A percentile compares a stretch with the other conserved stretches of the same genome.
These are phyloP conservation scores for Ptycholaimellus sp. DNA, from an alignment of 2,888 invertebrate genomes.

Conservation along the genomic window DNA sequence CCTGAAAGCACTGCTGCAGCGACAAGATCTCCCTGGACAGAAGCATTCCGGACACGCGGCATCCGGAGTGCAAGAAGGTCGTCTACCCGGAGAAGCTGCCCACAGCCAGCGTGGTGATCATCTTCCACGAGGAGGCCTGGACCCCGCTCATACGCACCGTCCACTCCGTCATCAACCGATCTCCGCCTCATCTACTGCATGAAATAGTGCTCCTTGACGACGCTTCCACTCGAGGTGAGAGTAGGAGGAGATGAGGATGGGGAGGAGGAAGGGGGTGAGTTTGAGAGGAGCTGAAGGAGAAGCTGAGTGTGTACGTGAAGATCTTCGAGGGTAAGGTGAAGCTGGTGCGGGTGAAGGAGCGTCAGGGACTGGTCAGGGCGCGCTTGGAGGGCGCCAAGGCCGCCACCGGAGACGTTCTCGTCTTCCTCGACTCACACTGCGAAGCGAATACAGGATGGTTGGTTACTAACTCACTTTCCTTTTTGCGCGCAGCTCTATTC, in stretches of 20 bases:
- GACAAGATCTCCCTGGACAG: slow-evolving; percentile 32
- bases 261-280: slow-evolving; percentile 7
- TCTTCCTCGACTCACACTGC: slow-evolving; percentile 71
- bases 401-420: slow-evolving; percentile 49
- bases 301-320: slow-evolving; percentile 50
- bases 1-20: slow-evolving; percentile 20
- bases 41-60: slow-evolving; percentile 28
- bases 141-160: slow-evolving; percentile 56
- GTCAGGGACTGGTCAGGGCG: slow-evolving; percentile 68
- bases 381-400: slow-evolving; percentile 43
- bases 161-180: slow-evolving; percentile 61
- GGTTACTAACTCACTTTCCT: slow-evolving; percentile 4
- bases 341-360: slow-evolving; percentile 46
- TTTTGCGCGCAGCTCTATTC: neutral
- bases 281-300: slow-evolving; percentile 43
- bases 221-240: slow-evolving; percentile 47
- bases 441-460: slow-evolving; percentile 52
- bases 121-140: slow-evolving; percentile 73
- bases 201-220: slow-evolving; percentile 90
- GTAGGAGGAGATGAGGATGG: neutral
- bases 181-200: slow-evolving; percentile 45
- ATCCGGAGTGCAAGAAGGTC: slow-evolving; percentile 30
- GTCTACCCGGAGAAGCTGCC: slow-evolving; percentile 39
- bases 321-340: slow-evolving; percentile 36
- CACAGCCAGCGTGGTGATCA: slow-evolving; percentile 43